phyloP scores from a whole-genome alignment of 2,113 vertebrate species.

The Oncorhynchus tshawytscha region DNA sequence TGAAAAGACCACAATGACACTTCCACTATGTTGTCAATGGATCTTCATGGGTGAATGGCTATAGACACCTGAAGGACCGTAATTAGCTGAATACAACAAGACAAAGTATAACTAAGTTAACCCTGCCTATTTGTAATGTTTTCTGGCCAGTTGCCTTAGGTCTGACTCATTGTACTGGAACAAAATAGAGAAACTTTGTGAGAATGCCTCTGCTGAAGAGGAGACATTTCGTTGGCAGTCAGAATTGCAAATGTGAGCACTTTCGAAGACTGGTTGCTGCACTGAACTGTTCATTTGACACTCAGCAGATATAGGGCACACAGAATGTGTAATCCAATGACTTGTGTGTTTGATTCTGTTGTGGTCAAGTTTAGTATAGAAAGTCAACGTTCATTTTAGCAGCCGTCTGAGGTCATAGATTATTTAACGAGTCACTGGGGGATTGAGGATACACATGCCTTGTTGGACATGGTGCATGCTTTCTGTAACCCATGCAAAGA shows the following conservation, averaged over 20 bases:
- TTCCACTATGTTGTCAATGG: not conserved
- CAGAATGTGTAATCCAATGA: not conserved
- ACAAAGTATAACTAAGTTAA: no score
- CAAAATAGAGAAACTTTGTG: conserved; percentile 25
- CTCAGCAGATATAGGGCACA: conserved; percentile 1
- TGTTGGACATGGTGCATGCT: no score
- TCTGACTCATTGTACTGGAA: not conserved
- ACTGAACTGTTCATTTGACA: not conserved
- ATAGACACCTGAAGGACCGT: no score
- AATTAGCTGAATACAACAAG: no score
- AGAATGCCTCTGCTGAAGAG: conserved; percentile 46
- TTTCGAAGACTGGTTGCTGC: conserved; percentile 26
- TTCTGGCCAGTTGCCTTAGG: no score
- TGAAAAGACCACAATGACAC: no score
- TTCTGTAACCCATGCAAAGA: no score
- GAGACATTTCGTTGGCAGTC: conserved; percentile 26
- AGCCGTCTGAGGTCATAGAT: not conserved
- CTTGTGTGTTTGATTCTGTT: not conserved
- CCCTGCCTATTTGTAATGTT: no score
- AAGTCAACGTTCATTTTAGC: not conserved
- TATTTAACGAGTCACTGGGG: not conserved
- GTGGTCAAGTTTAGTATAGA: not conserved
- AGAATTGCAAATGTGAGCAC: conserved; percentile 45
- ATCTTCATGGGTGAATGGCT: not conserved
- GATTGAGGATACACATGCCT: not conserved